These are phyloP conservation scores for Talpa occidentalis DNA, from an alignment of 2,113 vertebrate genomes.

Conservation along the genomic window DNA sequence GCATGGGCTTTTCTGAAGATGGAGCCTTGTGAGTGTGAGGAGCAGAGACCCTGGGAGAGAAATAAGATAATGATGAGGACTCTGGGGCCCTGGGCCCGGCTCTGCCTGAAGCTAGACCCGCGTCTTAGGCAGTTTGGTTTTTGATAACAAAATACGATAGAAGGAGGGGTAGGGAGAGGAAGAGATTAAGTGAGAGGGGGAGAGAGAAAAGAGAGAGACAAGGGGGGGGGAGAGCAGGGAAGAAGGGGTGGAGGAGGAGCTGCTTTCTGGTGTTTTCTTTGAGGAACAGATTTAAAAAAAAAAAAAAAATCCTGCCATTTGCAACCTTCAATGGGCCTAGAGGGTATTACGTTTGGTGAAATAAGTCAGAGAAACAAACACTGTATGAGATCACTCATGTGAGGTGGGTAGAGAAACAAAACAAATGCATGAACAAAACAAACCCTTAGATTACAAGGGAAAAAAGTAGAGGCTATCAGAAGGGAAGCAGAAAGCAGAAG, in stretches of 20 bases:
- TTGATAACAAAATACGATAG: background rate
- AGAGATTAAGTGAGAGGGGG: background rate
- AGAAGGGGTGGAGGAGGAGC: too few relatives aligned
- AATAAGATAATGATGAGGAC: background rate
- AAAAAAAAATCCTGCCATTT: background rate
- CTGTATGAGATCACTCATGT: background rate
- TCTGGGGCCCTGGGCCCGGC: background rate
- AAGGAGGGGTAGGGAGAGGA: background rate
- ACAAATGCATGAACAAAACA: background rate
- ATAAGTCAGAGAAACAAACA: background rate
- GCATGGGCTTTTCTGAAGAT: background rate
- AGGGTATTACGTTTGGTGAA: background rate
- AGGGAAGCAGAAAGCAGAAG: background rate
- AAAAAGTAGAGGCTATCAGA: background rate
- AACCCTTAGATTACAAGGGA: background rate
- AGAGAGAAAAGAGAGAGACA: background rate
- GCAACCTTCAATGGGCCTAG: background rate
- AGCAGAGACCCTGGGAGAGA: background rate
- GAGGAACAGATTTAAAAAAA: background rate
- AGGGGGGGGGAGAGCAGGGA: fast-evolving
- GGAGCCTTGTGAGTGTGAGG: background rate
- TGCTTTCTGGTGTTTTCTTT: background rate
- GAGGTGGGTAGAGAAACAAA: background rate
- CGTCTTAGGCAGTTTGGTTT: background rate
- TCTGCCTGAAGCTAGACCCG: background rate